Base-by-base conservation (phyloP, 2,888 invertebrate genomes). In the Pollenia angustigena region DNA sequence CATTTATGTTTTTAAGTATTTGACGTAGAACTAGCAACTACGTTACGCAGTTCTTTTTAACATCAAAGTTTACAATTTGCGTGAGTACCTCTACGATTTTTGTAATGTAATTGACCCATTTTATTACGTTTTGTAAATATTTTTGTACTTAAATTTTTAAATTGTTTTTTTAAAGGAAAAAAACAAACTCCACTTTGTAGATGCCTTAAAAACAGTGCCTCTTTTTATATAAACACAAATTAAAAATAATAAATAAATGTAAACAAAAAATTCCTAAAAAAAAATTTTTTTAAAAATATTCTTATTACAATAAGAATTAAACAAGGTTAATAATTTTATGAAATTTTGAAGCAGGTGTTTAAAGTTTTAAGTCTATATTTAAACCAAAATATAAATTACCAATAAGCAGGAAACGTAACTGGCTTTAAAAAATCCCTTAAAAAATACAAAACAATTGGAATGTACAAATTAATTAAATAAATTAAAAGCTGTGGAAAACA, bases 201-300 rank as follows among this genome's bases (percentile, higher is more conserved):
- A 94, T 96, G 96, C 96, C 96, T 96, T 96, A 96, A 95, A 96
- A 95, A 96, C 96, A 96, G 96, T 96, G 96, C 96, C 96, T 96
- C 95, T 91, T 91, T 90, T 90, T 90, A 90, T 89, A 89, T 54
- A 80, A 85, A 83, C 40, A 80, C 48, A 80, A 46, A 64, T n/a
- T 64, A 85, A 82, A 58, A 74, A 66, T 64, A 64, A 78, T 81
- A 68, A 64, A 78, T 81, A 68, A 76, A 81, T 83, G 69, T 66
- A 75, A 80, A 68, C 48, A 76, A 44, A 54, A 80, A 69, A 88
- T 80, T 84, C 87, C 87, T 87, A 87, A 62, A 44, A 48, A 46
- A 44, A 58, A 52, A 48, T 9, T n/a, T n/a, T n/a, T n/a, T n/a
- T n/a, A n/a, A n/a, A n/a, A n/a, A n/a, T n/a, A n/a, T n/a, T n/a